Conservation (phyloP, 2,113 vertebrate species). For the Indri indri region DNA sequence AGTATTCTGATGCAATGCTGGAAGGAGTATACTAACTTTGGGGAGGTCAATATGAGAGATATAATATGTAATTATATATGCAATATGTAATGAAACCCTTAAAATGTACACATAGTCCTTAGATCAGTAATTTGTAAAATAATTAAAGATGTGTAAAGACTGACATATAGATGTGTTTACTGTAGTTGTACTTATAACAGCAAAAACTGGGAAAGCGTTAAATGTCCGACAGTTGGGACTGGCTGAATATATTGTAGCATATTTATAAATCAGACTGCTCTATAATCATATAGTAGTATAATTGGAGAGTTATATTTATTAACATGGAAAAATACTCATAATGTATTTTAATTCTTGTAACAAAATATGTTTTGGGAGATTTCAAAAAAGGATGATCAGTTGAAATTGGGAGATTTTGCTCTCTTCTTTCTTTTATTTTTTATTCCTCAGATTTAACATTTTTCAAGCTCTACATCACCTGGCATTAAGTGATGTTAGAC, state of each 20-base stretch:
- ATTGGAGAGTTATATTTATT: background rate
- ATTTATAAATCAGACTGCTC: background rate
- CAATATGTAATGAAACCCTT: background rate
- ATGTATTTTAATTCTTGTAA: slow-evolving; percentile 13
- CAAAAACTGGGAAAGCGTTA: background rate
- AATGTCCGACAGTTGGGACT: background rate
- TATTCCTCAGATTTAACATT: background rate
- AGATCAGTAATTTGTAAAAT: slow-evolving; percentile 14
- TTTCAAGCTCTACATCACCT: background rate
- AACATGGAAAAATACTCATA: background rate
- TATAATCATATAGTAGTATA: background rate
- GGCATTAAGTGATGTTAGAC: background rate
- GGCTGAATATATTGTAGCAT: background rate
- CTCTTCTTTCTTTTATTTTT: background rate
- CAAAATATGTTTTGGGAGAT: background rate
- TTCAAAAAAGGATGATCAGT: background rate
- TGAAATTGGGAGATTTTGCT: background rate
- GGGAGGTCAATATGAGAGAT: background rate
- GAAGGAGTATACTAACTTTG: background rate
- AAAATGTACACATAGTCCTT: background rate
- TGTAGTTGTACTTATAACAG: background rate
- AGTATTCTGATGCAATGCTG: background rate
- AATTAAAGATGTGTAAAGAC: background rate
- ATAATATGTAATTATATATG: background rate
- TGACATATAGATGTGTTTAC: background rate